Percentiles rank a stretch among this genome's conserved stretches.
These are phyloP conservation scores for Carcinoscorpius rotundicauda DNA, from an alignment of 1,140 invertebrate genomes.

Conservation along the genomic window DNA sequence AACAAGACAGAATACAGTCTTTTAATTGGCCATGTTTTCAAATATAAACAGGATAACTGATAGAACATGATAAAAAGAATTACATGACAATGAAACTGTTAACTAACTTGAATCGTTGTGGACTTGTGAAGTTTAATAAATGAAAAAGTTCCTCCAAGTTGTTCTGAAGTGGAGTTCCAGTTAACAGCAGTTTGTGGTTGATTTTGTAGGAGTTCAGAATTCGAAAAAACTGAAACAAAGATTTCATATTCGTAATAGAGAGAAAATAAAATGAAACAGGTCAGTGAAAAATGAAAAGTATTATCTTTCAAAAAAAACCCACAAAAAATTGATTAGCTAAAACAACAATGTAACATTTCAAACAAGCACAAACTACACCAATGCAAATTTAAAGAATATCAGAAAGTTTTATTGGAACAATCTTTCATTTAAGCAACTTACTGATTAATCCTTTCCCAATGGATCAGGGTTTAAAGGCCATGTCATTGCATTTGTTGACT, in stretches of 20 bases:
- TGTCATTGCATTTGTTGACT: too few species aligned
- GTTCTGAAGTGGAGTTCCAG: conserved; percentile 97
- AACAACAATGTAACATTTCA: too few species aligned
- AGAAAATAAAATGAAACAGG: neutral
- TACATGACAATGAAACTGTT: neutral
- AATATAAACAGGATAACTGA: too few species aligned
- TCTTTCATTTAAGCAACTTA: too few species aligned
- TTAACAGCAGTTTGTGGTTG: conserved; percentile 89
- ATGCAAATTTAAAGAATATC: too few species aligned
- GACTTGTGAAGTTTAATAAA: conserved; percentile 93
- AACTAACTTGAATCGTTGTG: conserved; percentile 55
- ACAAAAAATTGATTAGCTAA: too few species aligned
- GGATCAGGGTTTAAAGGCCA: too few species aligned
- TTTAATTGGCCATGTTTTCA: too few species aligned
- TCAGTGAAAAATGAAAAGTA: neutral
- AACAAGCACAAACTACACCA: too few species aligned
- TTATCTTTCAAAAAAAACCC: neutral
- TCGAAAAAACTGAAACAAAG: conserved; percentile 68
- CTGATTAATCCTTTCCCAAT: too few species aligned
- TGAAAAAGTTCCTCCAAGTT: conserved; percentile 99
- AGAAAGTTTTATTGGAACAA: too few species aligned
- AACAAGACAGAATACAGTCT: conserved; percentile 30
- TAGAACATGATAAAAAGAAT: too few species aligned
- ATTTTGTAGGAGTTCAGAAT: conserved; percentile 87
- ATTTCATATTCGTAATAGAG: conserved; percentile 13